Evolutionary conservation across 2,797 vertebrate genomes (phyloP).

Genomic region (Eulemur rubriventer): DNA sequence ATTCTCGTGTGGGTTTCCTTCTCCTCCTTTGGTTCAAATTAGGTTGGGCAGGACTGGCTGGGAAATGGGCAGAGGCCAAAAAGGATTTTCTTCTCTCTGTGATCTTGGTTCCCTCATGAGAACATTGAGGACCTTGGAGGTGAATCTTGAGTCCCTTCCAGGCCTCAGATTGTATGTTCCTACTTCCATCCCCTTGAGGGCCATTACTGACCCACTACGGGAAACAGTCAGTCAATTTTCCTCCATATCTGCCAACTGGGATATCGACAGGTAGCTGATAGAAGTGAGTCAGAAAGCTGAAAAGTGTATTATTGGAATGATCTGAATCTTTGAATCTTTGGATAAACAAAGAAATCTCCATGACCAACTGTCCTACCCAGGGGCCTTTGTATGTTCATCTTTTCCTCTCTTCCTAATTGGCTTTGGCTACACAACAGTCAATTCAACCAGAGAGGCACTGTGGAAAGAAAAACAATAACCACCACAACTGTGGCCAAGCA

Average conservation of each 20-base stretch:
- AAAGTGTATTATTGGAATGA: neutral
- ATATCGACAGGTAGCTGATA: accelerated
- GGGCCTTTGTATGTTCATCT: neutral
- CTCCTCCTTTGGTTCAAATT: neutral
- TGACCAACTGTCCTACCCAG: neutral
- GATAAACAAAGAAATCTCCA: neutral
- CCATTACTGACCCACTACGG: neutral
- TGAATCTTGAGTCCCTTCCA: neutral
- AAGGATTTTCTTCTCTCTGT: neutral
- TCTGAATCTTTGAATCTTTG: neutral
- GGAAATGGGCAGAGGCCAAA: neutral
- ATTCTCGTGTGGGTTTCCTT: too few species aligned
- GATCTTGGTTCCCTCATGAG: neutral
- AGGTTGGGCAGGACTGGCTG: neutral
- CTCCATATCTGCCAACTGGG: neutral
- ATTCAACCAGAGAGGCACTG: neutral
- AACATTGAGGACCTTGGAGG: neutral
- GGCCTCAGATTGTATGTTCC: neutral
- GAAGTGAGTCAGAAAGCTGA: neutral
- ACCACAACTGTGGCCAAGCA: neutral
- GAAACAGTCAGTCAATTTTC: neutral
- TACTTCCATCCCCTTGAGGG: neutral
- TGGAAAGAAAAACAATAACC: neutral
- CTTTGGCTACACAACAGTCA: neutral
- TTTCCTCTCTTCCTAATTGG: neutral